Evolutionary conservation across 2,888 invertebrate species (phyloP), one percentile per base, ranked within the genome.

Genomic region (Cheilosia pagana): DNA sequence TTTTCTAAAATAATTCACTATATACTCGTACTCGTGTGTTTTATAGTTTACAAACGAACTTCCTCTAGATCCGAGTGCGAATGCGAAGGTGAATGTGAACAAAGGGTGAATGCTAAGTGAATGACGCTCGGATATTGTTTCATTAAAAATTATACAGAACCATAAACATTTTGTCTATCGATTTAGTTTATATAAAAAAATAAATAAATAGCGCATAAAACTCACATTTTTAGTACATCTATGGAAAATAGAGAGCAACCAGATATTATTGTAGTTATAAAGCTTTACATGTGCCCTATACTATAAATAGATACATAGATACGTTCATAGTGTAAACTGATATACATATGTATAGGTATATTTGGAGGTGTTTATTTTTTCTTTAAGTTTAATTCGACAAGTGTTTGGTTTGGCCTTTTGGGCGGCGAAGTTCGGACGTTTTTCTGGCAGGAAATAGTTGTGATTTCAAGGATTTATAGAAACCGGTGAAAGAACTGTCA

Each of bases 241-340:
- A 62, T 59, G 31, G 5, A 77, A 16, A 19, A 63, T 16, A 43
- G 16, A 43, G 5, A 43, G 14, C 16, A 19, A 45, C 0, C n/a
- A n/a, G 16, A 43, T 62, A 75, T 67, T 65, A 68, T 63, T 86
- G 71, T 72, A 82, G 78, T 88, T 89, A 81, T 88, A 88, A 91
- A 91, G 91, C 91, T 91, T 91, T 91, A 91, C 89, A 90, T 90
- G 89, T 91, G 90, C 89, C 90, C 90, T 89, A 90, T 65, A 83
- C 57, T 67, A 83, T 70, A 83, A 72, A 68, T 39, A 43, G 16
- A 35, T 23, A 19, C 14, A n/a, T n/a, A 41, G 23, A 77, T 35
- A 28, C 62, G 53, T 43, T 72, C 45, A 72, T 62, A 28, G 53
- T 72, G 72, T 72, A 72, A 62, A 62, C 52, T n/a, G 41, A 53